phyloP scores from a whole-genome alignment of 2,797 vertebrate genomes.

The Rhynchotus rufescens region DNA sequence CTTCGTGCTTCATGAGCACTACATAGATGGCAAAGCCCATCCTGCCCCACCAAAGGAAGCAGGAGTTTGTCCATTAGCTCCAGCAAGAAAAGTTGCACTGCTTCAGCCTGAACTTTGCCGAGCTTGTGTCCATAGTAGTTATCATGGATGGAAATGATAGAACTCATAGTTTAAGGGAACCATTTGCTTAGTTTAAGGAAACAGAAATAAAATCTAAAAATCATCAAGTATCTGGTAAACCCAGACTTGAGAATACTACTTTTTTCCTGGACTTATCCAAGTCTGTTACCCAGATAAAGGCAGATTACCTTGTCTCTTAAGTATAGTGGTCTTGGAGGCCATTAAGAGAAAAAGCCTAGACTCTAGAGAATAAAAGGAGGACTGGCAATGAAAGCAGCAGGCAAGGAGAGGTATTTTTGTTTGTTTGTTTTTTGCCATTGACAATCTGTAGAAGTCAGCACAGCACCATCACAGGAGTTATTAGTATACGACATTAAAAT shows the following conservation, averaged over 20 bases:
- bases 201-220: background rate
- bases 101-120: background rate
- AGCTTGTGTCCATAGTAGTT: background rate
- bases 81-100: background rate
- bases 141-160: background rate
- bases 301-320: background rate
- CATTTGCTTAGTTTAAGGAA: conserved; percentile 4
- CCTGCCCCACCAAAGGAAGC: background rate
- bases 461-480: background rate
- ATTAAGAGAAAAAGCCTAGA: background rate
- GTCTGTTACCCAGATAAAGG: background rate
- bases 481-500: background rate
- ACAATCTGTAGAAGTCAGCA: background rate
- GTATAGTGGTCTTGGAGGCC: background rate
- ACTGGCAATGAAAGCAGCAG: background rate
- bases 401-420: background rate
- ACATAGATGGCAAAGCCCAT: background rate
- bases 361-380: background rate
- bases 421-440: background rate
- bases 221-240: background rate
- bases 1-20: background rate
- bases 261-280: background rate
- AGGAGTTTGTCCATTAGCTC: background rate
- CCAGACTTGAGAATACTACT: background rate
- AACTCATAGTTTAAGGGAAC: background rate